Evolutionary conservation across 2,797 vertebrate species (phyloP), one percentile per base, ranked within the genome.

Genomic region (Chrosomus eos): DNA sequence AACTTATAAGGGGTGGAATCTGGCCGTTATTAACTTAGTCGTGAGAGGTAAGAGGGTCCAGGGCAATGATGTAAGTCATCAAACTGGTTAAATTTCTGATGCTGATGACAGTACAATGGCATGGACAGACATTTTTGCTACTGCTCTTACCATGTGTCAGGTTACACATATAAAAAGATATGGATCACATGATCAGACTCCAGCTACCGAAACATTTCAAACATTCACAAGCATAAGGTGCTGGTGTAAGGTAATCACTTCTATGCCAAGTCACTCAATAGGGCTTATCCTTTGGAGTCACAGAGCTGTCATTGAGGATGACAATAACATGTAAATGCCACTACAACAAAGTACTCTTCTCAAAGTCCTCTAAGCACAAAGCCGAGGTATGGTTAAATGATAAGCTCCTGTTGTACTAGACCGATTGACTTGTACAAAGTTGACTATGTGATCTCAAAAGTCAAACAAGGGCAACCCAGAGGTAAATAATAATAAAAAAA

Each of bases 81-180:
- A 86, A 80, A 81, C 71, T 55, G 86, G 84, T 87, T 88, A 75
- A 38, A 87, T 91, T 90, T 91, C 92, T 91, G 72, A 73, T 66
- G 51, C 67, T 83, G 88, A 89, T 88, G 89, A 88, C 87, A 89
- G 87, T 90, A 90, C 90, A 93, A 93, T 88, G 90, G 92, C 93
- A 92, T 81, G 86, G 89, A 92, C 90, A 80, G 91, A 88, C 83
- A 26, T 90, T 90, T 88, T 89, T 87, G 85, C 91, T 88, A 89
- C 90, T 76, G 87, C 88, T 90, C 90, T 89, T 90, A 89, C 92
- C 66, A 91, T 90, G 74, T 90, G 88, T 94, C 92, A 87, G n/a
- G 66, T 95, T 95, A 89, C 93, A 89, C 87, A 91, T 90, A 91
- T 91, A 93, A 93, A 93, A 94, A 93, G 91, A 88, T 87, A 13